Evolutionary conservation across 1,140 invertebrate species (phyloP).

Genomic region (Ylistrum balloti): DNA sequence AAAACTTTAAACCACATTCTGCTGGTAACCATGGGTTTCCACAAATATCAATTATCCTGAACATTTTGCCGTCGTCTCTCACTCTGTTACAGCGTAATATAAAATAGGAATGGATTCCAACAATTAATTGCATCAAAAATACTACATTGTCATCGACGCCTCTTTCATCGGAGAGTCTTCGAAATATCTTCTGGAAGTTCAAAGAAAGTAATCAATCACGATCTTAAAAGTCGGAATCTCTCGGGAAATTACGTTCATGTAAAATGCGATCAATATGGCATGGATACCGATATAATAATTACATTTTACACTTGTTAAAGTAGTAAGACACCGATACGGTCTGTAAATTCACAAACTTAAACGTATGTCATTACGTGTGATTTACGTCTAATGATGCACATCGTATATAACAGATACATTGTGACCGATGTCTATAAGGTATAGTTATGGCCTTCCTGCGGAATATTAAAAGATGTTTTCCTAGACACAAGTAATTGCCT

Average conservation of each 20-base stretch:
- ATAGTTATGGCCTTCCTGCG: too few species aligned
- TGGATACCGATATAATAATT: neutral
- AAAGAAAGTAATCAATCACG: constrained; percentile 15
- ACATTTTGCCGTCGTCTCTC: neutral
- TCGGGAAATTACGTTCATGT: neutral
- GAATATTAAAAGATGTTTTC: too few species aligned
- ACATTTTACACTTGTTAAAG: constrained; percentile 25
- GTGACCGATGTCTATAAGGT: too few species aligned
- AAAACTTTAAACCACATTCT: neutral
- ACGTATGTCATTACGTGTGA: neutral
- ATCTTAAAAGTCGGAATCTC: neutral
- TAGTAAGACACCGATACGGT: neutral
- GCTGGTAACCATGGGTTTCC: neutral
- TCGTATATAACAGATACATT: too few species aligned
- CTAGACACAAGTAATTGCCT: too few species aligned
- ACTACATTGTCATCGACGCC: neutral
- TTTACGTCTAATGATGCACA: neutral
- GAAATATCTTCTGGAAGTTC: neutral
- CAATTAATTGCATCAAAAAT: constrained; percentile 24
- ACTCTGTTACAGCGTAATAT: neutral
- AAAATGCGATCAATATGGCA: neutral
- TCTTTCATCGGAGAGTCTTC: neutral
- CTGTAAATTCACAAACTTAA: neutral
- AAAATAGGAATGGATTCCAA: neutral
- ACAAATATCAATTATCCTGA: neutral